Evolutionary conservation across 2,888 invertebrate species (phyloP).

Genomic region (Chalcosyrphus nemorum): DNA sequence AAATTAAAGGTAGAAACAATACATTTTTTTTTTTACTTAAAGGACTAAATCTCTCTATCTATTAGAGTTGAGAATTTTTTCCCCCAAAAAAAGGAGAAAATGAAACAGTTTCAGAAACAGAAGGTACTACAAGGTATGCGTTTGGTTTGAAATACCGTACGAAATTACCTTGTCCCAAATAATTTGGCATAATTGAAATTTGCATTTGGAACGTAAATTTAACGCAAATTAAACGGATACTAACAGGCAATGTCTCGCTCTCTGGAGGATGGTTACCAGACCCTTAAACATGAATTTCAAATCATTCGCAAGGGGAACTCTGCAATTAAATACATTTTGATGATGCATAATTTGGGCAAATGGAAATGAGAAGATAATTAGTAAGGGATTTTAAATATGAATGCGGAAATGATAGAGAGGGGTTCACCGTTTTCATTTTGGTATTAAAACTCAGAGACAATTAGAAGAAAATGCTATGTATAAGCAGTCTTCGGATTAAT

Average conservation of each 20-base stretch:
- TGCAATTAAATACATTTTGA: constrained; percentile 57
- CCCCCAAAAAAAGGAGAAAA: not conserved
- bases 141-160: not conserved
- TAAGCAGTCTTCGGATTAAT: not conserved
- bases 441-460: not conserved
- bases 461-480: not conserved
- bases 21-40: too few relatives aligned
- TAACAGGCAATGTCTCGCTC: not conserved
- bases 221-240: constrained; percentile 51
- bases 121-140: not conserved
- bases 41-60: not conserved
- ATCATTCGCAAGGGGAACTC: constrained; percentile 35
- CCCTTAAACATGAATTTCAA: constrained; percentile 44
- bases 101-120: not conserved
- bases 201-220: constrained; percentile 48
- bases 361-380: constrained; percentile 39
- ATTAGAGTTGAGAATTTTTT: not conserved
- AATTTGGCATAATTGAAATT: constrained; percentile 52
- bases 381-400: constrained; percentile 27
- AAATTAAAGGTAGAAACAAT: not conserved
- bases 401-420: constrained; percentile 18
- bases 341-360: constrained; percentile 49
- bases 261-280: constrained; percentile 30
- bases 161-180: constrained; percentile 38
- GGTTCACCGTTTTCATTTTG: not conserved